These are phyloP conservation scores for Yponomeuta cagnagella DNA, from an alignment of 2,888 invertebrate genomes.

Conservation along the genomic window DNA sequence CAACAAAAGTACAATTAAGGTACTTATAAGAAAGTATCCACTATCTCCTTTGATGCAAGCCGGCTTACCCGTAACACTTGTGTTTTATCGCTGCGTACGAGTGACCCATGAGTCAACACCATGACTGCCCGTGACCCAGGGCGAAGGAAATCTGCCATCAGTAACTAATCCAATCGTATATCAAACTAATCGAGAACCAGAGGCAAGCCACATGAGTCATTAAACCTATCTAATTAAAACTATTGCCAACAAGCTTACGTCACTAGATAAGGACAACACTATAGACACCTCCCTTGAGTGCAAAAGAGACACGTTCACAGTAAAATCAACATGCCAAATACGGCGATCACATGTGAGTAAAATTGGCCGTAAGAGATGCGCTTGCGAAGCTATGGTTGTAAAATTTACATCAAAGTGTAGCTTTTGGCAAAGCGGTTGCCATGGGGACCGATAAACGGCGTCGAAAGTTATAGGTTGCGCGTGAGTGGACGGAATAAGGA, in stretches of 20 bases:
- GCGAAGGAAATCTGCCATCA: not conserved
- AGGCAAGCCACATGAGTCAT: not conserved
- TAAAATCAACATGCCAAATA: constrained; percentile 70
- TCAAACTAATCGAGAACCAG: not conserved
- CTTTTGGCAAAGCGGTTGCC: constrained; percentile 39
- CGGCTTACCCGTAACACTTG: not conserved
- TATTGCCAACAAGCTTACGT: constrained; percentile 34
- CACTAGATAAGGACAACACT: constrained; percentile 43
- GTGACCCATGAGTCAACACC: not conserved
- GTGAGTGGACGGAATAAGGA: constrained; percentile 38
- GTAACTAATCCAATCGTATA: not conserved
- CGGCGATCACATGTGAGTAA: constrained; percentile 68
- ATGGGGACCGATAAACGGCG: constrained; percentile 17
- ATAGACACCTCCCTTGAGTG: constrained; percentile 19
- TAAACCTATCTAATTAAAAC: constrained; percentile 7
- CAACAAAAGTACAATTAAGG: too few relatives aligned
- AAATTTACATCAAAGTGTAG: constrained; percentile 39
- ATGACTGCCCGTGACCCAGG: not conserved
- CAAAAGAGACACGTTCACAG: constrained; percentile 37
- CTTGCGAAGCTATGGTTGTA: constrained; percentile 36
- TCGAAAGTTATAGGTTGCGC: constrained; percentile 28
- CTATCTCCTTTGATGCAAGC: too few relatives aligned
- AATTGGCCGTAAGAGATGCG: constrained; percentile 52
- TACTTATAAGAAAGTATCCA: too few relatives aligned
- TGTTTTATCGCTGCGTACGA: not conserved